phyloP scores from a whole-genome alignment of 2,888 invertebrate genomes.

The Torymus tubicola region DNA sequence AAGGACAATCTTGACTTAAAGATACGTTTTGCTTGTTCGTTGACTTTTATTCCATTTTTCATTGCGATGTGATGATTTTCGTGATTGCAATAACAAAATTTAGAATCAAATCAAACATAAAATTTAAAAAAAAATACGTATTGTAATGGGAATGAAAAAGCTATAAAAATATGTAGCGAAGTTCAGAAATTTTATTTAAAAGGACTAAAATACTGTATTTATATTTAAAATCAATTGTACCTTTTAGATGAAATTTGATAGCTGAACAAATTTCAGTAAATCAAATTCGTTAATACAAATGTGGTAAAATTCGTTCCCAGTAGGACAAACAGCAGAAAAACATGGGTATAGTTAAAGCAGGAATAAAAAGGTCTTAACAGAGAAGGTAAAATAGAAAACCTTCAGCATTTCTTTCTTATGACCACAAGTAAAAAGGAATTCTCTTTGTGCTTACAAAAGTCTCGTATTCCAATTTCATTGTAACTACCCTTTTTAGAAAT shows the following conservation, averaged over 20 bases:
- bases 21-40: no score
- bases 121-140: no score
- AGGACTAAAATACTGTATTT: no score
- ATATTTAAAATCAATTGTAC: no score
- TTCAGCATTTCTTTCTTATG: conserved; percentile 7
- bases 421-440: neutral
- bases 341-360: neutral
- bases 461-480: no score
- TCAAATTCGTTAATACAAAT: neutral
- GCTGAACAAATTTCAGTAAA: conserved; percentile 5
- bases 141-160: no score
- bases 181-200: neutral
- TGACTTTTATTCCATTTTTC: no score
- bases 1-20: neutral
- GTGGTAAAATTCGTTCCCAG: neutral
- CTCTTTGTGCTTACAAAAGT: neutral
- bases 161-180: no score
- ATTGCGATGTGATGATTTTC: no score
- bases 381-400: neutral
- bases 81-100: no score
- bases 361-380: neutral
- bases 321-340: conserved; percentile 27
- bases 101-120: no score
- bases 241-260: neutral
- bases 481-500: no score